Evolutionary conservation across 2,113 vertebrate genomes (phyloP).

Genomic region (Grammomys surdaster): DNA sequence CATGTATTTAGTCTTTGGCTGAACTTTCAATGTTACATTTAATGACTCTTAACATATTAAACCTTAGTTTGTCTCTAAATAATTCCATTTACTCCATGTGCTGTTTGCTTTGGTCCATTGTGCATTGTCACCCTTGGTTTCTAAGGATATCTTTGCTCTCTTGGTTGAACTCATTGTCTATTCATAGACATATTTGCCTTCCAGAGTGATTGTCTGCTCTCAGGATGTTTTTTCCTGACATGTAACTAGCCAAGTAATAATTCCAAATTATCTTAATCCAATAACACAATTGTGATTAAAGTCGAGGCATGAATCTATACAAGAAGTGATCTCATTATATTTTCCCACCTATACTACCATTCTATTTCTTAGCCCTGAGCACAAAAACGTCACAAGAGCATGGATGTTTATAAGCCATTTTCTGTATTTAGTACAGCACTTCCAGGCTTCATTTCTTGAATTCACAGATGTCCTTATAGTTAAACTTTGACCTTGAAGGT

Average conservation of each 20-base stretch:
- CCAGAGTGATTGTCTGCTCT: background rate
- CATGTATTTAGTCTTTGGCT: background rate
- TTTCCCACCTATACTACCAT: background rate
- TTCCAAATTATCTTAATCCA: background rate
- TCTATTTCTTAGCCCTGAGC: background rate
- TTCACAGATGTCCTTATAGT: background rate
- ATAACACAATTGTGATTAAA: background rate
- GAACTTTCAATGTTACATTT: background rate
- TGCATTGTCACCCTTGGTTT: background rate
- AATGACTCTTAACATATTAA: background rate
- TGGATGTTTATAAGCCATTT: background rate
- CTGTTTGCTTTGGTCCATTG: background rate
- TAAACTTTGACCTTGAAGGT: background rate
- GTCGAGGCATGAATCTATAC: background rate
- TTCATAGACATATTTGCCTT: background rate
- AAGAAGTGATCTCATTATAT: background rate
- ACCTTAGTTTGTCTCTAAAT: background rate
- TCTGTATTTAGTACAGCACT: background rate
- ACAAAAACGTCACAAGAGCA: background rate
- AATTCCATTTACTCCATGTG: background rate
- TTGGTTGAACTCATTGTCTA: background rate
- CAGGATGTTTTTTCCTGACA: constrained; percentile 32
- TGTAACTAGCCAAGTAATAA: background rate
- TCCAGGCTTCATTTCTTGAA: background rate
- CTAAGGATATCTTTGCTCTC: background rate